Evolutionary conservation across 2,888 invertebrate genomes (phyloP).

Genomic region (Epistrophe grossulariae): DNA sequence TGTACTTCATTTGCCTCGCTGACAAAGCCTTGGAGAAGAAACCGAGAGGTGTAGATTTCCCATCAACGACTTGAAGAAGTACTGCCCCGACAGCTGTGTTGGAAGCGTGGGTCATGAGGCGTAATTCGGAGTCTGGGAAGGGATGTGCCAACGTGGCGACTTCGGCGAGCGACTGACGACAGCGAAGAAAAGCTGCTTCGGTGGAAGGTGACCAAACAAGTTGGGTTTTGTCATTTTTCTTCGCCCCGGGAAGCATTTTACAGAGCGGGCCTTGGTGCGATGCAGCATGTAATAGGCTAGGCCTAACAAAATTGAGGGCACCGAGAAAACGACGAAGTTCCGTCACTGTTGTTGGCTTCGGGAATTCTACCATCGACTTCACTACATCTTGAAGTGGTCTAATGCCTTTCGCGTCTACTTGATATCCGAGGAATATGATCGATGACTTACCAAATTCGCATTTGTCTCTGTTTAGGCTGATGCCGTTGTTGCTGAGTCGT

Average conservation of each 20-base stretch:
- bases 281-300: background rate
- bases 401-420: constrained; percentile 1
- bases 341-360: background rate
- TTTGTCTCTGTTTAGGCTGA: too few relatives aligned
- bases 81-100: constrained; percentile 21
- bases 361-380: constrained; percentile 13
- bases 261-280: constrained; percentile 8
- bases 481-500: too few relatives aligned
- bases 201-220: background rate
- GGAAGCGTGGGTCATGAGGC: constrained; percentile 37
- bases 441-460: too few relatives aligned
- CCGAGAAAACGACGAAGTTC: constrained; percentile 27
- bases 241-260: constrained; percentile 1
- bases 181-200: constrained; percentile 16
- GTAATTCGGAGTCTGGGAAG: constrained; percentile 5
- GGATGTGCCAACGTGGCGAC: constrained; percentile 30
- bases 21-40: background rate
- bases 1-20: background rate
- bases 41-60: constrained; percentile 2
- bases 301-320: background rate
- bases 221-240: constrained; percentile 3
- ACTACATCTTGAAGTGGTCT: constrained; percentile 10
- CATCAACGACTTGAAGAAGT: constrained; percentile 12
- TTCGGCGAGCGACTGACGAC: background rate
- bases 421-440: background rate